Conservation (phyloP, 2,113 vertebrate genomes). For the Lampris incognitus region DNA sequence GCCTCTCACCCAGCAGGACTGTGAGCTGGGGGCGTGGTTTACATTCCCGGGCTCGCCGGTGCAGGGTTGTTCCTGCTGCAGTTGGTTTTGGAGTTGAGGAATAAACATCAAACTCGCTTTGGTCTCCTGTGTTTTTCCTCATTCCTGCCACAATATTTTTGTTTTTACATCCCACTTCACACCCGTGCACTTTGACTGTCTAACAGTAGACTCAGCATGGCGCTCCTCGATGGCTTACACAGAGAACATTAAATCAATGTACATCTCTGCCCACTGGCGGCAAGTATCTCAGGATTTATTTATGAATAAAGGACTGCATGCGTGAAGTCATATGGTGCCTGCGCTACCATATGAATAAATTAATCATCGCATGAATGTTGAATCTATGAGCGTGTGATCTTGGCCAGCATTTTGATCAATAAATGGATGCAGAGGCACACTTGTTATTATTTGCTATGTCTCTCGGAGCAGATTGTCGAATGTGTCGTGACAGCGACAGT, state of each 20-base stretch:
- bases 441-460: constrained; percentile 3
- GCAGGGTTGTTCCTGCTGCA: too few species aligned
- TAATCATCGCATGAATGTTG: constrained; percentile 39
- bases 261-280: background rate
- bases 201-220: too few species aligned
- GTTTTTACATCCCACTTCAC: too few species aligned
- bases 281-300: constrained; percentile 2
- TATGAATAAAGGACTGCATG: constrained; percentile 34
- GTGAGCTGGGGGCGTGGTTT: too few species aligned
- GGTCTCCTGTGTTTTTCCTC: too few species aligned
- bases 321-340: constrained; percentile 33
- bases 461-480: background rate
- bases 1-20: too few species aligned
- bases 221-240: background rate
- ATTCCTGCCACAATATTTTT: too few species aligned
- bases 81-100: too few species aligned
- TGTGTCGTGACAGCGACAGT: constrained; percentile 23
- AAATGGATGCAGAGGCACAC: background rate
- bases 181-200: too few species aligned
- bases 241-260: constrained; percentile 1
- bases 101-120: too few species aligned
- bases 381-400: constrained; percentile 29
- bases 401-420: constrained; percentile 30
- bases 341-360: constrained; percentile 61
- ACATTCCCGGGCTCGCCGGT: too few species aligned